These are phyloP conservation scores for Lasioglossum malachurum DNA, from an alignment of 2,888 invertebrate species.

Conservation along the genomic window DNA sequence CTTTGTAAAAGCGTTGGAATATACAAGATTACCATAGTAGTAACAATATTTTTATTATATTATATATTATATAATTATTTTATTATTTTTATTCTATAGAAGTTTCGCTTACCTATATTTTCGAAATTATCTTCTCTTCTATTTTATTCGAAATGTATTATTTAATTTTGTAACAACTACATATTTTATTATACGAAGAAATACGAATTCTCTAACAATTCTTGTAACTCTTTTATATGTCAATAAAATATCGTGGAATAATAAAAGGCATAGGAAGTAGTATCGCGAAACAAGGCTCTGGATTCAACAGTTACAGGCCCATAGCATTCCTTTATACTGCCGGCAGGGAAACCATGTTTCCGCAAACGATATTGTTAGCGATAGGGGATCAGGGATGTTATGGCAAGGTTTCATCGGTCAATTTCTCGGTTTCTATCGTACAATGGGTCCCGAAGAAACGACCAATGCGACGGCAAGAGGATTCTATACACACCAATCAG, in stretches of 20 bases:
- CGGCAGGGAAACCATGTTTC: neutral
- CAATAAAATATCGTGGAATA: neutral
- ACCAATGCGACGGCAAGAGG: slow-evolving; percentile 36
- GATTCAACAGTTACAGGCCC: neutral
- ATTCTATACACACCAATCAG: slow-evolving; percentile 37
- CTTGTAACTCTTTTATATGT: neutral
- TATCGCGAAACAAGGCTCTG: neutral
- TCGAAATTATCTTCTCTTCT: too few species aligned
- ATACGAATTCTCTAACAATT: too few species aligned
- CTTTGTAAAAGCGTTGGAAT: neutral
- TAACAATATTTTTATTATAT: neutral
- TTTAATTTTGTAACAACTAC: too few species aligned
- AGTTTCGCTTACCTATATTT: too few species aligned
- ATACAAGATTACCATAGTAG: neutral
- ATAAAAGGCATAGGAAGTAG: neutral
- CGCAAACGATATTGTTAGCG: neutral
- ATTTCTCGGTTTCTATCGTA: slow-evolving; percentile 33
- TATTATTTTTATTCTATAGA: too few species aligned
- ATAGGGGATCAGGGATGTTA: neutral
- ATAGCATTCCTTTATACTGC: neutral
- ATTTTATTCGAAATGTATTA: too few species aligned
- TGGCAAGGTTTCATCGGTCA: slow-evolving; percentile 14
- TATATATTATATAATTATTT: too few species aligned
- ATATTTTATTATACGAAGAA: too few species aligned
- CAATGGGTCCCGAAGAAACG: slow-evolving; percentile 42